Evolutionary conservation across 2,888 invertebrate genomes (phyloP).

Genomic region (Eupsilia transversa): DNA sequence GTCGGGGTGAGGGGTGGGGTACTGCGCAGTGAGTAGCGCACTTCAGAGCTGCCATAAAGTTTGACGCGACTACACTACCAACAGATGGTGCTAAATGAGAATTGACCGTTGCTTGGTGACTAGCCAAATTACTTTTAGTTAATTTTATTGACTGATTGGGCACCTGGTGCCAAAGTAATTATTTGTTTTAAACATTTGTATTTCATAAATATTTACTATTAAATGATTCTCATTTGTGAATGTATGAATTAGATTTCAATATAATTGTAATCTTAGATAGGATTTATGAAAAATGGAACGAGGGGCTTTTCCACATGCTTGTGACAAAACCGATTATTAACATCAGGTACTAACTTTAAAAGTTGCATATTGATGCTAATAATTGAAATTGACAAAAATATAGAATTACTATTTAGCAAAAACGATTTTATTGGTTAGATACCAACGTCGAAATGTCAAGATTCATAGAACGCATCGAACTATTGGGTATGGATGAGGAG

Average conservation of each 20-base stretch:
- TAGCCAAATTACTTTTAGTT: slow-evolving; percentile 44
- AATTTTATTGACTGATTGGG: slow-evolving; percentile 64
- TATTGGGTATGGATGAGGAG: slow-evolving; percentile 4
- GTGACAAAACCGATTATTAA: neutral
- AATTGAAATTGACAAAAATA: neutral
- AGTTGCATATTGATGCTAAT: neutral
- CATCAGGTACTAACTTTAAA: neutral
- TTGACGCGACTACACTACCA: slow-evolving; percentile 17
- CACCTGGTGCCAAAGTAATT: slow-evolving; percentile 70
- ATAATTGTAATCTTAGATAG: slow-evolving; percentile 62
- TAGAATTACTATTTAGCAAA: neutral
- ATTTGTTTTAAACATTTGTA: slow-evolving; percentile 70
- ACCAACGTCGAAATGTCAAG: slow-evolving; percentile 7
- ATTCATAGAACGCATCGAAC: neutral
- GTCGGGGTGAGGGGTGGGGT: neutral
- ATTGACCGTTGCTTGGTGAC: slow-evolving; percentile 44
- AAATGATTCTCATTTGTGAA: slow-evolving; percentile 48
- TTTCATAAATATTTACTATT: slow-evolving; percentile 41
- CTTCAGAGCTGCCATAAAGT: neutral
- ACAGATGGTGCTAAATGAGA: slow-evolving; percentile 61
- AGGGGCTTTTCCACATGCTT: slow-evolving; percentile 54
- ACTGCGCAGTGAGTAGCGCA: neutral
- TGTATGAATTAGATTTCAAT: slow-evolving; percentile 51
- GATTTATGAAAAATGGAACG: slow-evolving; percentile 57
- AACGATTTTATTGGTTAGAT: slow-evolving; percentile 8